Conservation (phyloP, 1,140 invertebrate species). For the Arctopsyche grandis region DNA sequence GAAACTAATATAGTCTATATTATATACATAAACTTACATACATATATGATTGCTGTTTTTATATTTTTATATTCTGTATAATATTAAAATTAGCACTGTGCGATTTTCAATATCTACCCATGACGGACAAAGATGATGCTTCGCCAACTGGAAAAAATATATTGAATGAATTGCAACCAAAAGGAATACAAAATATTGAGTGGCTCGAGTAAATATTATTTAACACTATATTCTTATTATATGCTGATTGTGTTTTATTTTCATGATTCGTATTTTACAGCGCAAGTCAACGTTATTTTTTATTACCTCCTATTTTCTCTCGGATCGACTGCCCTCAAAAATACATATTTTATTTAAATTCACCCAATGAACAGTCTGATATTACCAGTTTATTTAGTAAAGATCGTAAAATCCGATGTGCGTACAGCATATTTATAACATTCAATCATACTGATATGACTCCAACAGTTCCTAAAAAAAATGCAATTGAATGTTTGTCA, state of each 20-base stretch:
- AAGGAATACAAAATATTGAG: slow-evolving; percentile 67
- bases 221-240: background rate
- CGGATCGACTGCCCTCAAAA: slow-evolving; percentile 76
- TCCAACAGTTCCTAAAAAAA: slow-evolving; percentile 67
- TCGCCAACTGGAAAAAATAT: slow-evolving; percentile 65
- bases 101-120: slow-evolving; percentile 92
- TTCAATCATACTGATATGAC: slow-evolving; percentile 67
- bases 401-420: slow-evolving; percentile 62
- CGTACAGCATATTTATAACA: slow-evolving; percentile 67
- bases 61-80: slow-evolving; percentile 33
- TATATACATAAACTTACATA: background rate
- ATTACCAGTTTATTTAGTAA: slow-evolving; percentile 53
- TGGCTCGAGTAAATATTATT: slow-evolving; percentile 68
- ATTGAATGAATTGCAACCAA: slow-evolving; percentile 75
- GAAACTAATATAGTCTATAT: no score
- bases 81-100: slow-evolving; percentile 73
- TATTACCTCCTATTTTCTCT: slow-evolving; percentile 81
- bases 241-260: background rate
- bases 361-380: slow-evolving; percentile 57
- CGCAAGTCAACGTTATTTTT: slow-evolving; percentile 70
- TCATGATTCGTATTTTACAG: slow-evolving; percentile 56
- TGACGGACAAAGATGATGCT: slow-evolving; percentile 63
- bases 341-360: slow-evolving; percentile 66
- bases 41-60: background rate
- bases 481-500: slow-evolving; percentile 65